Conservation (phyloP, 2,113 vertebrate species). For the Amblyopsis rosae region DNA sequence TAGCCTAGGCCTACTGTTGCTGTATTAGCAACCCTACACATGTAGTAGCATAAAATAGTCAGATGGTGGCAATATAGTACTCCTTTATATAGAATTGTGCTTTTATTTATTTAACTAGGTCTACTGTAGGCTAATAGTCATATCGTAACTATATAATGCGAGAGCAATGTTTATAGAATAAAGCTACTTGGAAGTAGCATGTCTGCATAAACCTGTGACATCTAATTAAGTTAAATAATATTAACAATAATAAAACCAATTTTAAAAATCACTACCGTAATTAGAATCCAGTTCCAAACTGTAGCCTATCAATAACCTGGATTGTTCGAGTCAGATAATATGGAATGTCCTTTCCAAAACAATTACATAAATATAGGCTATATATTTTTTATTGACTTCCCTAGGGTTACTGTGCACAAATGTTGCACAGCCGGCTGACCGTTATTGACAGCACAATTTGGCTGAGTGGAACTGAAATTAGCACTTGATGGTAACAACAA, state of each 20-base stretch:
- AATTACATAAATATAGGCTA: constrained; percentile 11
- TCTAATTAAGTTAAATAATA: no score
- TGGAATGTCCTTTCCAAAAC: constrained; percentile 12
- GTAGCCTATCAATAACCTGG: no score
- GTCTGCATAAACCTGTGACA: neutral
- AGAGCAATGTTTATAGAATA: constrained; percentile 7
- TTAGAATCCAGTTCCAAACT: no score
- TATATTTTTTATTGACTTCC: constrained; percentile 6
- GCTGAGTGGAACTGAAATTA: constrained; percentile 23
- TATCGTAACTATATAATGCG: constrained; percentile 16
- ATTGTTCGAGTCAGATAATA: neutral
- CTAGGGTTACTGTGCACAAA: constrained; percentile 25
- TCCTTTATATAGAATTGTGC: constrained; percentile 49
- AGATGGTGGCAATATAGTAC: constrained; percentile 68
- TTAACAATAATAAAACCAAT: no score
- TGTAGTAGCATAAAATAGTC: constrained; percentile 61
- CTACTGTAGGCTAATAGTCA: neutral
- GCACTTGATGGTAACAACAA: constrained; percentile 51
- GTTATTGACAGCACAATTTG: constrained; percentile 66
- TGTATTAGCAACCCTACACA: neutral
- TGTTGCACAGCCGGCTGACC: constrained; percentile 11
- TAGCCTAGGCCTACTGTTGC: no score
- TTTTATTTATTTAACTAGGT: constrained; percentile 6
- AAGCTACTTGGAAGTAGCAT: constrained; percentile 28
- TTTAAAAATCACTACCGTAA: no score